Conservation (phyloP, 2,113 vertebrate species). For the Oreocharis arfaki region DNA sequence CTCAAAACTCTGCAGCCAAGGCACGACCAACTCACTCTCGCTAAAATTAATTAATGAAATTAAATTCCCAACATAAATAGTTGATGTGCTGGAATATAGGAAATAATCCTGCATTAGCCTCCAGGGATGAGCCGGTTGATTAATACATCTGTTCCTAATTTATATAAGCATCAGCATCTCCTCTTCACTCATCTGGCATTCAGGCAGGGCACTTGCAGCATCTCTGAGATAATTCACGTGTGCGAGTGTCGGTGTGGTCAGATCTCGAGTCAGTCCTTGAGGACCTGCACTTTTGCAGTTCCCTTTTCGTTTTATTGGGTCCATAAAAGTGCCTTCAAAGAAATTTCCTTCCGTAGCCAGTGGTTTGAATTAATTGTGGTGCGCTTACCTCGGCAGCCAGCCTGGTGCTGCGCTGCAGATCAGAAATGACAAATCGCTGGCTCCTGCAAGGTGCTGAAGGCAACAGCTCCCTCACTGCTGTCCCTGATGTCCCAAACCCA, state of each 20-base stretch:
- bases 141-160: constrained; percentile 49
- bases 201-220: neutral
- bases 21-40: neutral
- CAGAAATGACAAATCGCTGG: neutral
- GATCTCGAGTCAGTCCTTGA: neutral
- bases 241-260: neutral
- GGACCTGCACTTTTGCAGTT: neutral
- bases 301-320: neutral
- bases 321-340: neutral
- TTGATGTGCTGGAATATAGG: constrained; percentile 23
- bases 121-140: constrained; percentile 17
- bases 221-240: neutral
- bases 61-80: constrained; percentile 39
- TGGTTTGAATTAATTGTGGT: neutral
- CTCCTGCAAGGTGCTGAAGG: constrained; percentile 23
- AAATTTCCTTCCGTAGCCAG: neutral
- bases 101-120: constrained; percentile 43
- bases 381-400: neutral
- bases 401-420: neutral
- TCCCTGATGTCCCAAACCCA: neutral
- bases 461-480: neutral
- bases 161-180: neutral
- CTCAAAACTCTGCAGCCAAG: neutral
- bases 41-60: constrained; percentile 41
- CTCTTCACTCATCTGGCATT: neutral